Evolutionary conservation across 1,140 invertebrate species (phyloP).

Genomic region (Drosophila carrolli): DNA sequence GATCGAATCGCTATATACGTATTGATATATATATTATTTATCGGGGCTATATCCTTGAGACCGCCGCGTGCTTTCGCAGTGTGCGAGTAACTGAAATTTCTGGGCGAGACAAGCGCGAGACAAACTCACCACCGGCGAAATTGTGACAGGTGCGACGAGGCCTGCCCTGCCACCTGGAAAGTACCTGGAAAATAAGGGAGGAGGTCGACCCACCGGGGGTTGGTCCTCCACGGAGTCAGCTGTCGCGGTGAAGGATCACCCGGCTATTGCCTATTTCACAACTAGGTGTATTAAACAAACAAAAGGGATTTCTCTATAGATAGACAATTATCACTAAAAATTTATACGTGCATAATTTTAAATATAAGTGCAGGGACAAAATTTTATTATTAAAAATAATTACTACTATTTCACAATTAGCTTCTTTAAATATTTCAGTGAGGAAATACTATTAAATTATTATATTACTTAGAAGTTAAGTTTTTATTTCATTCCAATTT

Average conservation of each 20-base stretch:
- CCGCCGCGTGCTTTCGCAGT: not conserved
- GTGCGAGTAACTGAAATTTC: conserved; percentile 2
- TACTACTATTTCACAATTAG: too few species aligned
- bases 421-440: too few species aligned
- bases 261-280: too few species aligned
- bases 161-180: conserved; percentile 3
- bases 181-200: not conserved
- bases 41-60: not conserved
- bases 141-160: conserved; percentile 7
- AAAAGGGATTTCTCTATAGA: too few species aligned
- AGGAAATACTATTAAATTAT: too few species aligned
- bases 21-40: not conserved
- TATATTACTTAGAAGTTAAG: too few species aligned
- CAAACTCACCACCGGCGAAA: conserved; percentile 1
- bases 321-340: too few species aligned
- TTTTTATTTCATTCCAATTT: too few species aligned
- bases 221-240: conserved; percentile 76
- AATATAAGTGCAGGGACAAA: too few species aligned
- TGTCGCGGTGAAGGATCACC: not conserved
- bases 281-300: too few species aligned
- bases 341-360: too few species aligned
- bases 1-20: not conserved
- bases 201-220: not conserved
- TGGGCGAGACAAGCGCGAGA: not conserved
- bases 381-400: too few species aligned